These are phyloP conservation scores for Takifugu rubripes DNA, from an alignment of 2,797 vertebrate species.

Conservation along the genomic window DNA sequence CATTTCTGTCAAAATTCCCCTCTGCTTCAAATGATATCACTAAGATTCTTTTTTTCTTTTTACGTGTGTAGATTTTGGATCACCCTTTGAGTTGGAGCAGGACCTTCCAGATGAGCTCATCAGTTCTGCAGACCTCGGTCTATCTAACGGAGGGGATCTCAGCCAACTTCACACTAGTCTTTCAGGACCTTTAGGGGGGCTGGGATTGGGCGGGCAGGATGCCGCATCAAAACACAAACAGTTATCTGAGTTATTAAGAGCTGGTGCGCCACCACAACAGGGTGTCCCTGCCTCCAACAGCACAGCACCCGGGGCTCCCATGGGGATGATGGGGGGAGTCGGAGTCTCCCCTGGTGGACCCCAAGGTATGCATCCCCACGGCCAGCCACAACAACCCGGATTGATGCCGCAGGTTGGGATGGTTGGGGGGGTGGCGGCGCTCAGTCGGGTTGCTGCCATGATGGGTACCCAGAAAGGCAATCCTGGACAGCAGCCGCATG, in stretches of 20 bases:
- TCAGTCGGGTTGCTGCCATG: slow-evolving; percentile 84
- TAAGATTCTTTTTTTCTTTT: slow-evolving; percentile 5
- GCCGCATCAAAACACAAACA: slow-evolving; percentile 98
- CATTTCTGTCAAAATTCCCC: background rate
- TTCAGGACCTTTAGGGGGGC: slow-evolving; percentile 70
- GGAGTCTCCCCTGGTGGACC: slow-evolving; percentile 81
- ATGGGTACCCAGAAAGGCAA: slow-evolving; percentile 84
- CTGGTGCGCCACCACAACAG: slow-evolving; percentile 76
- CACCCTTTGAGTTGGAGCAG: slow-evolving; percentile 95
- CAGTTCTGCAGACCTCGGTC: slow-evolving; percentile 88
- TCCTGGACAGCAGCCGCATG: slow-evolving; percentile 76
- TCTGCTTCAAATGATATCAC: background rate
- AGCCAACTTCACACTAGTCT: slow-evolving; percentile 88
- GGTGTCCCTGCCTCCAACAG: slow-evolving; percentile 64
- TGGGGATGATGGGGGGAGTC: slow-evolving; percentile 89
- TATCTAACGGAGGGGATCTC: slow-evolving; percentile 89
- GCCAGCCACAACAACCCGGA: slow-evolving; percentile 70
- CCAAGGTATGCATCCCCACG: slow-evolving; percentile 79
- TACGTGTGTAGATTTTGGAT: slow-evolving; percentile 85
- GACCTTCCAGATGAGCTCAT: slow-evolving; percentile 98
- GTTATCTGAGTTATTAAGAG: slow-evolving; percentile 90
- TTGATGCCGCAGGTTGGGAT: slow-evolving; percentile 82
- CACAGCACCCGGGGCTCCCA: slow-evolving; percentile 59
- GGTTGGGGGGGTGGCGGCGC: slow-evolving; percentile 75
- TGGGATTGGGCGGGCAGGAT: slow-evolving; percentile 79